phyloP scores from a whole-genome alignment of 2,797 vertebrate genomes.

The Acomys russatus region DNA sequence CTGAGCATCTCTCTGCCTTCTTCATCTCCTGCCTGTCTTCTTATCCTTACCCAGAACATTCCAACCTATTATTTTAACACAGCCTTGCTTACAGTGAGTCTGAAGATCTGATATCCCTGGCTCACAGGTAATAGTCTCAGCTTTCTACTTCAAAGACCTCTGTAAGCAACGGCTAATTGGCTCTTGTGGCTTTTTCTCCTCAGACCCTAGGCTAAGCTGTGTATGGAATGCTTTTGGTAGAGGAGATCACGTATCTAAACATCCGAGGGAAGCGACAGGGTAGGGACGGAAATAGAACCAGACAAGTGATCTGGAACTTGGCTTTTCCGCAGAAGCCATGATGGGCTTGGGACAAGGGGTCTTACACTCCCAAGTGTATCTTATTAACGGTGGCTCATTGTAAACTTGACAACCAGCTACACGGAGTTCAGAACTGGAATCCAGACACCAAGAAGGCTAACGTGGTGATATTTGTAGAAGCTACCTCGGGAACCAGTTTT shows the following conservation, averaged over 20 bases:
- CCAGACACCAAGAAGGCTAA: not conserved
- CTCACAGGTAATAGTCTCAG: not conserved
- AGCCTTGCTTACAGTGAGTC: not conserved
- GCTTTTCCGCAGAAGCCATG: not conserved
- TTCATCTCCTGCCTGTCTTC: not conserved
- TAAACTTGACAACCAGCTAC: not conserved
- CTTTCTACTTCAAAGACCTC: not conserved
- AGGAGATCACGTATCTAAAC: not conserved
- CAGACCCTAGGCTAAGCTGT: not conserved
- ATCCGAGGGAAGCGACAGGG: not conserved
- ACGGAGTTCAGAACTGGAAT: not conserved
- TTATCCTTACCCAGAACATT: not conserved
- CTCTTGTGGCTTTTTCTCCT: not conserved
- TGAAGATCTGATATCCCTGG: not conserved
- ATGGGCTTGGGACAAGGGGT: not conserved
- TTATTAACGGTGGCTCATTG: not conserved
- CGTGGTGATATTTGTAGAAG: not conserved
- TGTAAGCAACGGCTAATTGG: not conserved
- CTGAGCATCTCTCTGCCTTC: not conserved
- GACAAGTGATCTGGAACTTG: not conserved
- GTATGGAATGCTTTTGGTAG: not conserved
- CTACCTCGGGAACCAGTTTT: not conserved
- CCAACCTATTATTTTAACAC: not conserved
- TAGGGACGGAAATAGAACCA: too few relatives aligned
- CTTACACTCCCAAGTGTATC: not conserved